Conservation (phyloP, 2,888 invertebrate species). For the Xanthia icteritia region DNA sequence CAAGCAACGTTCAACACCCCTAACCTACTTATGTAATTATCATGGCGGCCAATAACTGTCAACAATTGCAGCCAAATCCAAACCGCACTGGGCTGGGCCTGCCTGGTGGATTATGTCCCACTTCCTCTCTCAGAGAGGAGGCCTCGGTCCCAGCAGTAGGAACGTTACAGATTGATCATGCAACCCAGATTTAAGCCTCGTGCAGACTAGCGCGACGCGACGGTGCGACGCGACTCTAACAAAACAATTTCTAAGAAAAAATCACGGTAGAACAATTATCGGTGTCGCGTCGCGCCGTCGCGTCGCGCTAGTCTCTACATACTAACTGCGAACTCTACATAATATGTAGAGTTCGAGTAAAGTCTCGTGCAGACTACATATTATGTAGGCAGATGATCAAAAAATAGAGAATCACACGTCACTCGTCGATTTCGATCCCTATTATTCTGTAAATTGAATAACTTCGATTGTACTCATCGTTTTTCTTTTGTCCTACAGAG, state of each 20-base stretch:
- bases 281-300: too few relatives aligned
- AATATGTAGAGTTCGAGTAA: too few relatives aligned
- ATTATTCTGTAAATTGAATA: not conserved
- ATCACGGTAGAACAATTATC: too few relatives aligned
- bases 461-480: not conserved
- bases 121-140: not conserved
- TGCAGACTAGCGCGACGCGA: too few relatives aligned
- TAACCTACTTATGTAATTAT: not conserved
- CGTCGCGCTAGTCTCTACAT: too few relatives aligned
- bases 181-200: not conserved
- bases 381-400: not conserved
- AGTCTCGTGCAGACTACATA: too few relatives aligned
- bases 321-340: not conserved
- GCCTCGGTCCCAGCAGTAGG: fast-evolving
- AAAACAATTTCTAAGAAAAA: too few relatives aligned
- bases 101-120: not conserved
- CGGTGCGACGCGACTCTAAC: too few relatives aligned
- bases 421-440: not conserved
- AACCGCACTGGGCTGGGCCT: too few relatives aligned
- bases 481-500: conserved; percentile 74
- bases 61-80: not conserved
- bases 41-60: not conserved
- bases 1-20: not conserved
- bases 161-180: not conserved
- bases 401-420: not conserved